Base-by-base conservation (phyloP, 2,113 vertebrate species). In the Platysternon megacephalum region DNA sequence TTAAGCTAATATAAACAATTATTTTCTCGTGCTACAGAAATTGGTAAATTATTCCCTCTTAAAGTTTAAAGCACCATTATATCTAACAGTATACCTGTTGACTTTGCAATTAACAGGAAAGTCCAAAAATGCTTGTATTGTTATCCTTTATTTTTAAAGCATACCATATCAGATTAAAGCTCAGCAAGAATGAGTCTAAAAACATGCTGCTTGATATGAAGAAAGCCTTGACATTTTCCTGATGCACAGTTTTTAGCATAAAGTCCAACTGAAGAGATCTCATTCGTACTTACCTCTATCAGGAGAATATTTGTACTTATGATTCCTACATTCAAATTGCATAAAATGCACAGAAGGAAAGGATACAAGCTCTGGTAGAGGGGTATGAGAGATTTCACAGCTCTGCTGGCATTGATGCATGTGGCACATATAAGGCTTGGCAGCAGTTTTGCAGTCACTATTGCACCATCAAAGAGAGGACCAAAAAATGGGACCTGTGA, bases 331-430 rank as follows among this genome's bases (percentile, higher is more conserved):
- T 10, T 19, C 24, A 13, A 85, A 93, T 3, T 87, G 85, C 79
- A 49, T 26, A 51, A 85, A 6, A 83, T 24, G 79, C 39, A 2
- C 19, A 49, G 51, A 26, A 90, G 26, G 91, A 98, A 99, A 99
- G 99, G 99, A 99, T 99, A 99, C 99, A 99, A 99, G 98, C 99
- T 99, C 98, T 99, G 99, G 98, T 99, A 99, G 88, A 99, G 99
- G 0, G 99, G 99, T 96, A 99, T 99, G 81, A 99, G 99, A 72
- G 99, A 99, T 98, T 99, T 99, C 98, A 99, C 99, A 0, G 99
- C 99, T 98, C 99, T 98, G 98, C 99, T 99, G 98, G 99, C 99
- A 3, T 99, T 99, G 98, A 99, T 99, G 97, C 99, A 99, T 0
- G 99, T 99, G 98, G 99, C 99, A 94, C 99, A 99, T 68, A 99